Conservation (phyloP, 2,797 vertebrate genomes). For the Chaunax sp. region DNA sequence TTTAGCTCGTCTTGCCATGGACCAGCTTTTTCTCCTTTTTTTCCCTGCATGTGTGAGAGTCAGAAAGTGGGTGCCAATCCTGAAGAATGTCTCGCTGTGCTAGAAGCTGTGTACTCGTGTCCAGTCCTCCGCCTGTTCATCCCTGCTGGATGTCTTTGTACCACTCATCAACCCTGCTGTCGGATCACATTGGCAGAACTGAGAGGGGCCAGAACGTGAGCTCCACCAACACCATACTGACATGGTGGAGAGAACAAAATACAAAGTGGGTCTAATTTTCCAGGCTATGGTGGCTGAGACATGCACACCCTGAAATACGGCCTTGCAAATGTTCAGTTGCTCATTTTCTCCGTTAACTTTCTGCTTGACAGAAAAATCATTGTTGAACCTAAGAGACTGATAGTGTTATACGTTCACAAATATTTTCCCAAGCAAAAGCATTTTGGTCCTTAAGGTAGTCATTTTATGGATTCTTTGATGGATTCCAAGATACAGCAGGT, state of each 20-base stretch:
- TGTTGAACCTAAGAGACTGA: background rate
- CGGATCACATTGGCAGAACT: conserved; percentile 42
- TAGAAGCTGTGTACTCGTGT: conserved; percentile 66
- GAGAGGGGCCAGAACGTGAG: conserved; percentile 48
- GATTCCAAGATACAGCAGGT: conserved; percentile 35
- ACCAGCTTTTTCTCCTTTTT: background rate
- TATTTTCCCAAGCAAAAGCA: too few relatives aligned
- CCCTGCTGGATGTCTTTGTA: conserved; percentile 57
- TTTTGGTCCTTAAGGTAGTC: conserved; percentile 24
- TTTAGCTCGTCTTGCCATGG: background rate
- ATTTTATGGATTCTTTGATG: conserved; percentile 45
- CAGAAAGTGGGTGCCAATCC: conserved; percentile 36
- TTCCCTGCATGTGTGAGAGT: conserved; percentile 8
- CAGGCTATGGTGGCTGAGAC: conserved; percentile 6
- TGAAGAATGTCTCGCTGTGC: conserved; percentile 51
- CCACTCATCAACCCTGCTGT: conserved; percentile 70
- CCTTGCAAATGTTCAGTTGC: conserved; percentile 7
- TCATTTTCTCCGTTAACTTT: conserved; percentile 10
- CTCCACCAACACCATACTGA: conserved; percentile 39
- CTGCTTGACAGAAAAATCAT: background rate
- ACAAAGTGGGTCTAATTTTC: conserved; percentile 20
- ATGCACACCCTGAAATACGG: conserved; percentile 10
- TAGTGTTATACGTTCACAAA: background rate
- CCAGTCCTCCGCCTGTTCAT: conserved; percentile 50
- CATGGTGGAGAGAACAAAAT: conserved; percentile 2